Evolutionary conservation across 2,113 vertebrate species (phyloP).

Genomic region (Platysteira castanea): DNA sequence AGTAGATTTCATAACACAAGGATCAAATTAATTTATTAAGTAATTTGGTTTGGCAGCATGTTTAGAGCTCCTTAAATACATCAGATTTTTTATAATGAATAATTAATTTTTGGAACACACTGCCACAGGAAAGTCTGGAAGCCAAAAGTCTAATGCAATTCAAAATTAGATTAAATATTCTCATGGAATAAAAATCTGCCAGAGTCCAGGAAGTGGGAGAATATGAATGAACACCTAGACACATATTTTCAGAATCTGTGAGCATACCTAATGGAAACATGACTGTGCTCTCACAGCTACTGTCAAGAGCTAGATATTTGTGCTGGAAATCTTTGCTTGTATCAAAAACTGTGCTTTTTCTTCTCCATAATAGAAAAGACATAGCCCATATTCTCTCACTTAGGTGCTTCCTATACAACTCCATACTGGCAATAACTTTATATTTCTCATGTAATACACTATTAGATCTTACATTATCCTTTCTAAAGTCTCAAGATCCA

Average conservation of each 20-base stretch:
- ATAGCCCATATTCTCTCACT: neutral
- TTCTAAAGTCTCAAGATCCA: neutral
- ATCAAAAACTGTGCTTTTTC: neutral
- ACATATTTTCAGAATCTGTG: neutral
- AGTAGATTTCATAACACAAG: neutral
- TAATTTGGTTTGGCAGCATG: neutral
- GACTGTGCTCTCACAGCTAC: neutral
- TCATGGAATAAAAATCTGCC: neutral
- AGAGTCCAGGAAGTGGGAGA: neutral
- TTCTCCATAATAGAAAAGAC: neutral
- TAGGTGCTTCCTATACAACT: neutral
- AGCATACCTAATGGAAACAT: neutral
- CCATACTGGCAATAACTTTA: neutral
- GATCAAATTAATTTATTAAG: neutral
- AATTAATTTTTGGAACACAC: neutral
- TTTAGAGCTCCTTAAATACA: neutral
- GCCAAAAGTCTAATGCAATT: neutral
- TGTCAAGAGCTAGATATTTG: neutral
- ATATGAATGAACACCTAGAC: neutral
- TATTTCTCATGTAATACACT: neutral
- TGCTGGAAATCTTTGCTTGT: neutral
- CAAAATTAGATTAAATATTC: neutral
- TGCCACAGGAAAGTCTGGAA: neutral
- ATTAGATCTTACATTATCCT: neutral
- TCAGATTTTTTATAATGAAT: neutral